Evolutionary conservation across 2,113 vertebrate genomes (phyloP), one percentile per base, ranked within the genome.

Genomic region (Trinectes maculatus): DNA sequence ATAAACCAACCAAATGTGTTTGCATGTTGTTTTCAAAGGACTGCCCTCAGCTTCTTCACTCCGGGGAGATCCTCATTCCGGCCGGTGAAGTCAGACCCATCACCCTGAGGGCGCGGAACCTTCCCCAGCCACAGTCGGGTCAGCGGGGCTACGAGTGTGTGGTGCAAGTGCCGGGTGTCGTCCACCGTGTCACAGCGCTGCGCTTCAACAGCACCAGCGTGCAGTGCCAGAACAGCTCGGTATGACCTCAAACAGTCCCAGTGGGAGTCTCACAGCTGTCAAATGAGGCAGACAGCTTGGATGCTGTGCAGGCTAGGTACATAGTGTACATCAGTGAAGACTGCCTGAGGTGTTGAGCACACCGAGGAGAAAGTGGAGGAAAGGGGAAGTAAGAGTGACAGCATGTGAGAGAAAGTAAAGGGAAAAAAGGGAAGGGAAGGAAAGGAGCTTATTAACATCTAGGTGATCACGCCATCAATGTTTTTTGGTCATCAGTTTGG

Each of bases 191-290:
- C 77, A 97, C 97, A 0, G 97, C 98, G n/a, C 94, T 99, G 80
- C 95, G 98, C 86, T 99, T 99, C 94, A 99, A 99, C 93, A 99
- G 98, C 92, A 98, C 98, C 92, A 99, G 96, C 3, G 96, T 99
- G 74, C 97, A 99, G 88, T 99, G 98, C 91, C 97, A 99, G 92
- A 98, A 99, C 91, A 99, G 95, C 88, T 98, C 96, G 91, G 97
- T 99, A 87, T 36, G 85, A 83, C 82, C 85, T 68, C 64, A 74
- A 71, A 79, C 82, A 80, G 58, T 82, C 85, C 79, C 74, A 34
- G 61, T 22, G 80, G 80, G 84, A 83, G 47, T 31, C 71, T 80
- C 67, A 54, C 70, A 82, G 70, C 77, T 85, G 84, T 83, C 79
- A 85, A 70, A 73, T 31, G 67, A 86, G 79, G 63, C 74, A 57